Evolutionary conservation across 1,140 invertebrate species (phyloP).

Genomic region (Drosophila eugracilis): DNA sequence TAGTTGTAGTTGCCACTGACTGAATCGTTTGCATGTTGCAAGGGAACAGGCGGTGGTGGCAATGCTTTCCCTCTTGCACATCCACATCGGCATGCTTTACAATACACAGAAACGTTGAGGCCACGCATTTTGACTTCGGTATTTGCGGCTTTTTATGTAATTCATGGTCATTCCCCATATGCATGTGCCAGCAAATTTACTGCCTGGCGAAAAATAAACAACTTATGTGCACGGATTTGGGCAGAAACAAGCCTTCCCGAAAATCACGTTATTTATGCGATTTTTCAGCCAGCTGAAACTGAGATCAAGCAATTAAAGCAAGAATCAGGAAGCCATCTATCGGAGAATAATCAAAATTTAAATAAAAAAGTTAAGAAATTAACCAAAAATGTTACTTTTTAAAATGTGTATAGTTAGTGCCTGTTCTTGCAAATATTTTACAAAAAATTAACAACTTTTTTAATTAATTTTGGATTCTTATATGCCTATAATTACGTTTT

Average conservation of each 20-base stretch:
- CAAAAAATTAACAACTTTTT: no score
- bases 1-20: conserved; percentile 22
- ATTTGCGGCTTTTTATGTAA: conserved; percentile 84
- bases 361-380: no score
- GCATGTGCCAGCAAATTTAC: conserved; percentile 47
- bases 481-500: no score
- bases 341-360: no score
- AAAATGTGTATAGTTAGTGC: no score
- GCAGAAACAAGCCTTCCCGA: conserved; percentile 62
- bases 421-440: no score
- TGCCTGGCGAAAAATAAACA: conserved; percentile 35
- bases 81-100: conserved; percentile 63
- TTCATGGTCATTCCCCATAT: conserved; percentile 76
- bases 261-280: conserved; percentile 81
- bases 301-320: conserved; percentile 63
- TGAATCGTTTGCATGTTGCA: conserved; percentile 57
- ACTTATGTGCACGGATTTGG: conserved; percentile 65
- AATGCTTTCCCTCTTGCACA: conserved; percentile 34
- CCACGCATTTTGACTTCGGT: conserved; percentile 82
- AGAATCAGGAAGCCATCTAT: no score
- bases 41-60: conserved; percentile 49
- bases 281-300: conserved; percentile 49
- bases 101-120: conserved; percentile 46
- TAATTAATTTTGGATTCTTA: no score
- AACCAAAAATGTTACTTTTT: no score